Evolutionary conservation across 2,797 vertebrate genomes (phyloP), one percentile per base, ranked within the genome.

Genomic region (Sebastes itinus): DNA sequence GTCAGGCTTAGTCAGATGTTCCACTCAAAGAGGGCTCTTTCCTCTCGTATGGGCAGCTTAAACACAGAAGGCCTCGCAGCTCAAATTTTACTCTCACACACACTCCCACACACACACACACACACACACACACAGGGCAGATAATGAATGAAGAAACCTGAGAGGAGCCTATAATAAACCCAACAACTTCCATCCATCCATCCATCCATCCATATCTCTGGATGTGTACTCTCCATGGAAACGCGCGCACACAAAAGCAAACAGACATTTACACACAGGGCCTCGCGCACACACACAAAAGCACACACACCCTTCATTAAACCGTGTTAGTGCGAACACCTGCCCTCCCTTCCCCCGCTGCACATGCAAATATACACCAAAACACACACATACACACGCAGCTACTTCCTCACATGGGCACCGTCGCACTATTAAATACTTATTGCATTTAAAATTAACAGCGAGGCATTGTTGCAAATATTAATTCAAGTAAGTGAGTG

Each of bases 1-100:
- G 91, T 92, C 93, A 94, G 88, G 91, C 91, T 92, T 91, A 94
- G 92, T 94, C 93, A 94, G 92, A 93, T 80, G 89, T 87, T 91
- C 90, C 91, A 86, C 86, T 89, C 90, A 87, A 80, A 92, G 63
- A 75, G 46, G 84, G 72, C 80, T 88, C 84, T 72, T 87, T 83
- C 77, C 87, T 83, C 88, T 91, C 62, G 28, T 86, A 83, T 12
- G 54, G 80, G 77, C 80, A 28, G 87, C 88, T 91, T 86, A 88
- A 86, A 92, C 75, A 83, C 80, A 83, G 86, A 83, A 76, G 82
- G 84, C 84, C 88, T 84, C 10, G 30, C 69, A 69, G 77, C 59
- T 60, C 80, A 72, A 62, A 82, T 87, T 87, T 87, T 70, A 64
- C 73, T 74, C 71, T 69, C 22, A n/a, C 63, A 54, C 55, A 63